These are phyloP conservation scores for Lepetodrilus schrolli DNA, from an alignment of 2,888 invertebrate genomes.

Conservation along the genomic window DNA sequence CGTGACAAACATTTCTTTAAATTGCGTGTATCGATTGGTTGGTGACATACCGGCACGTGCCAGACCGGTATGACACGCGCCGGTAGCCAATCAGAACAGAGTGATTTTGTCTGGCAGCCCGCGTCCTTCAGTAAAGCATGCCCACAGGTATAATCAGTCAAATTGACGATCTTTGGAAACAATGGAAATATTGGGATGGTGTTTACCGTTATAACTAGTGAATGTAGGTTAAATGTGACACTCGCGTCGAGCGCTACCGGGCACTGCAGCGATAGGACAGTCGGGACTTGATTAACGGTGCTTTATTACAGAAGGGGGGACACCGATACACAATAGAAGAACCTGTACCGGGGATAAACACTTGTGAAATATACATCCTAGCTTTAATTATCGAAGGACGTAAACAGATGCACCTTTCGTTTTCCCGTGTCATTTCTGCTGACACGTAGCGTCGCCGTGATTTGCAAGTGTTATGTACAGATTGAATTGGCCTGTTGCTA, in stretches of 20 bases:
- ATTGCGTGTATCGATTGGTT: slow-evolving; percentile 3
- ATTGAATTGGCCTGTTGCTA: too few relatives aligned
- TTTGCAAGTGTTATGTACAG: too few relatives aligned
- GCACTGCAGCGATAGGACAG: neutral
- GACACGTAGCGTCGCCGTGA: slow-evolving; percentile 18
- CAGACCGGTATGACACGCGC: slow-evolving; percentile 13
- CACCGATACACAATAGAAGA: too few relatives aligned
- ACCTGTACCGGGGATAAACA: too few relatives aligned
- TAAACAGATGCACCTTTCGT: slow-evolving; percentile 8
- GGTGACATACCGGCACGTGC: slow-evolving; percentile 26
- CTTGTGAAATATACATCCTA: too few relatives aligned
- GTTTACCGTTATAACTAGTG: neutral
- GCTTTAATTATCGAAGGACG: neutral
- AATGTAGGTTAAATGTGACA: neutral
- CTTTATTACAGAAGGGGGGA: neutral
- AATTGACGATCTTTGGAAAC: neutral
- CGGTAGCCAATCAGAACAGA: neutral
- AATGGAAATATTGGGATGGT: neutral
- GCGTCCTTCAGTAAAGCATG: slow-evolving; percentile 15
- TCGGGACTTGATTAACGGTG: neutral
- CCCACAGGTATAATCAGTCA: neutral
- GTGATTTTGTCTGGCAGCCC: neutral
- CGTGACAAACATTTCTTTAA: neutral
- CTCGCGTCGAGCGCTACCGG: slow-evolving; percentile 1
- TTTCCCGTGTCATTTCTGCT: neutral